Percentiles rank a stretch among this genome's conserved stretches.
Conservation (phyloP, 2,797 vertebrate species). For the Protonibea diacanthus region DNA sequence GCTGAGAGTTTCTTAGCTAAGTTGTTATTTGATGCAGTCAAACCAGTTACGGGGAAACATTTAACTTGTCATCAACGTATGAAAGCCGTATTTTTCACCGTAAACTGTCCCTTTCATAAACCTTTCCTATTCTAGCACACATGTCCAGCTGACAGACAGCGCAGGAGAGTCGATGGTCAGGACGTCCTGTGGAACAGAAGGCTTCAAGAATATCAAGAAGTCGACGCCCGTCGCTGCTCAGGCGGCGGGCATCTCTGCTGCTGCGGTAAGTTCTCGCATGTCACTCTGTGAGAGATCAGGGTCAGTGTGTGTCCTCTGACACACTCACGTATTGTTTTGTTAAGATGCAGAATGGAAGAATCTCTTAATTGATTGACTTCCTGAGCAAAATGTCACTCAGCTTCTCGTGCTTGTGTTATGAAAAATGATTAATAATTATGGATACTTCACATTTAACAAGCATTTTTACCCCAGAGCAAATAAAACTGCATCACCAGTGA, state of each 20-base stretch:
- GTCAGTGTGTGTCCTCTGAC: too few species aligned
- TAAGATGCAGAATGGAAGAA: too few species aligned
- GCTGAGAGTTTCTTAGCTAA: neutral
- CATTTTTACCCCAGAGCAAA: too few species aligned
- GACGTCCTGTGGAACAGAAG: constrained; percentile 92
- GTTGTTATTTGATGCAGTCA: neutral
- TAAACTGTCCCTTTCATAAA: neutral
- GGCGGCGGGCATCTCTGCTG: constrained; percentile 90
- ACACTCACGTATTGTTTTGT: too few species aligned
- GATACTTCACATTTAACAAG: too few species aligned
- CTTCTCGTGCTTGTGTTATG: too few species aligned
- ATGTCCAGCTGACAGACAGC: constrained; percentile 89
- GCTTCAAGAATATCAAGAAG: constrained; percentile 94
- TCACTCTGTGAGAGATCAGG: neutral
- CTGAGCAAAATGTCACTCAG: too few species aligned
- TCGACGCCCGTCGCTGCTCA: constrained; percentile 92
- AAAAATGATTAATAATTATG: too few species aligned
- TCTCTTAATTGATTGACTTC: too few species aligned
- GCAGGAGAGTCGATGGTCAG: constrained; percentile 80
- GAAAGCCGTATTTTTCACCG: neutral
- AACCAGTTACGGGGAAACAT: neutral
- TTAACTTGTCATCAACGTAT: neutral
- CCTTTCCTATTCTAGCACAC: constrained; percentile 85
- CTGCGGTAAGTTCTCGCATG: constrained; percentile 80
- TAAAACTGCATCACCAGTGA: too few species aligned